phyloP scores from a whole-genome alignment of 2,113 vertebrate species.

The Anser cygnoides region DNA sequence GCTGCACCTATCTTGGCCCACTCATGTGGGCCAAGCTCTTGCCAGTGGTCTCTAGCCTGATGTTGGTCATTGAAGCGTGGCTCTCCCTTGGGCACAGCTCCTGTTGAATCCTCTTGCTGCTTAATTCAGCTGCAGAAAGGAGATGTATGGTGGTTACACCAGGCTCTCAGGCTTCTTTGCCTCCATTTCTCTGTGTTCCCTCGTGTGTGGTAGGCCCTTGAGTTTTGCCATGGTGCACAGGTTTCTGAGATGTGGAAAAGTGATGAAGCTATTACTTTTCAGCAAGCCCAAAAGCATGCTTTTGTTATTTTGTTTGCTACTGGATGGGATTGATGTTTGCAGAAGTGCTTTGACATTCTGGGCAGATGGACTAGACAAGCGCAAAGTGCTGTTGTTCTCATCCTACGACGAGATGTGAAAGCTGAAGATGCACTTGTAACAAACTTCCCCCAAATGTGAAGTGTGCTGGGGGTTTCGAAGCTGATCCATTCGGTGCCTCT shows the following conservation, averaged over 20 bases:
- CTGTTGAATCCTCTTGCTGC: background rate
- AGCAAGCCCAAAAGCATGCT: background rate
- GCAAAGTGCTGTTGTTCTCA: background rate
- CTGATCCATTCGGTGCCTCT: background rate
- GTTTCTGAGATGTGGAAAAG: background rate
- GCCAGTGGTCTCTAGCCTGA: background rate
- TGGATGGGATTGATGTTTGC: background rate
- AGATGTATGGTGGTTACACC: background rate
- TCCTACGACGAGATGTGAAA: background rate
- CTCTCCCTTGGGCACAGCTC: background rate
- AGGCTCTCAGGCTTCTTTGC: background rate
- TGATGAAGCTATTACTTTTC: background rate
- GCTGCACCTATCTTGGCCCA: background rate
- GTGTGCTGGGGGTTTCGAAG: accelerated
- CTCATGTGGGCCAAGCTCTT: background rate
- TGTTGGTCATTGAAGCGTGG: background rate
- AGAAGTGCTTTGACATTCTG: background rate
- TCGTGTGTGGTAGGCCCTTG: accelerated
- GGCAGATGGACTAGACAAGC: background rate
- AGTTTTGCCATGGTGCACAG: accelerated
- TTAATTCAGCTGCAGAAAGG: background rate
- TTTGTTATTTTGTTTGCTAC: background rate
- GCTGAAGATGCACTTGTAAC: background rate
- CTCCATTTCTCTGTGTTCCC: background rate
- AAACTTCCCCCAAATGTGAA: background rate